Percentiles rank a stretch among this genome's conserved stretches.
phyloP scores from a whole-genome alignment of 2,888 invertebrate genomes.

The Campoletis raptor region DNA sequence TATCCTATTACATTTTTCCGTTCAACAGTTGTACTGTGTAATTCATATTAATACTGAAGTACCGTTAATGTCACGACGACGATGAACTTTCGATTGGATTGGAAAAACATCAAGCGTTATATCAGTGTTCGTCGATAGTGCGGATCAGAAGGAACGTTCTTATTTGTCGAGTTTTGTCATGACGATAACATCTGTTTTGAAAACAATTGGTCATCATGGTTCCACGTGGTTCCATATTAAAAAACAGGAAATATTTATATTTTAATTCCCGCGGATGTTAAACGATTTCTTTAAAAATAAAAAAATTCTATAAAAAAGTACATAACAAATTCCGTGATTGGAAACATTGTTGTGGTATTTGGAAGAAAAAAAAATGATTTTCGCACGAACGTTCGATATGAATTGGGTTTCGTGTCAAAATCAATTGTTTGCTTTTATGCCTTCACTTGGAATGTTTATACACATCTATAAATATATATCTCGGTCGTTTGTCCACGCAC shows the following conservation, averaged over 20 bases:
- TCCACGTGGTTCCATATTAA: background rate
- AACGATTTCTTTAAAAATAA: background rate
- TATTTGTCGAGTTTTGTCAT: background rate
- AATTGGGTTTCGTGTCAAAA: conserved; percentile 7
- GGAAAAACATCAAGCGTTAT: background rate
- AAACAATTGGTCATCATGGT: background rate
- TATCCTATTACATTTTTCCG: conserved; percentile 33
- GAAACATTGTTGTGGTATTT: too few species aligned
- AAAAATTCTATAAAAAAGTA: background rate
- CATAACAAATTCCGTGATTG: background rate
- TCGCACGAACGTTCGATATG: background rate
- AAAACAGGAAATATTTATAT: background rate
- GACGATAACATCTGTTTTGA: background rate
- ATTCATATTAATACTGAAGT: conserved; percentile 11
- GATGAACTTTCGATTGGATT: conserved; percentile 31
- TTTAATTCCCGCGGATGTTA: background rate
- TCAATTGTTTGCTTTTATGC: conserved; percentile 19
- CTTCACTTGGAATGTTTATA: background rate
- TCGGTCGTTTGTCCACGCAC: background rate
- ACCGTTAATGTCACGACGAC: conserved; percentile 19
- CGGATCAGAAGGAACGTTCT: background rate
- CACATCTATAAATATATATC: background rate
- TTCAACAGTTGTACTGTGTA: conserved; percentile 23
- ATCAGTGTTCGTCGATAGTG: background rate
- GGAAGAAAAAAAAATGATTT: background rate